Percentiles rank a stretch among this genome's conserved stretches.
Conservation (phyloP, 2,113 vertebrate species). For the Nestor notabilis region DNA sequence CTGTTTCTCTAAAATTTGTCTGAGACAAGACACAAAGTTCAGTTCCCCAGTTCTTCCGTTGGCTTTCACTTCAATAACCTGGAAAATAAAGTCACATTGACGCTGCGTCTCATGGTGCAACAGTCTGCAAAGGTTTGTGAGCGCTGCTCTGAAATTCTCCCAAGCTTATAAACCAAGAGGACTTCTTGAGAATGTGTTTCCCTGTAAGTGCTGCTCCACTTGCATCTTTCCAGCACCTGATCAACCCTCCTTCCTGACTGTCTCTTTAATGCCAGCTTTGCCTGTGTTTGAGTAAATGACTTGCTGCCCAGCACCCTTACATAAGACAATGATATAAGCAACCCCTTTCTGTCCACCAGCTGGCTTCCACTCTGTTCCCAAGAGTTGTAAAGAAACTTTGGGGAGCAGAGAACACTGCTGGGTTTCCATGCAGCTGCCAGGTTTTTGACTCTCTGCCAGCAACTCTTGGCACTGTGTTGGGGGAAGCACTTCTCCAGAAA, state of each 20-base stretch:
- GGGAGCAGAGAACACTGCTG: not conserved
- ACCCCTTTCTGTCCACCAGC: not conserved
- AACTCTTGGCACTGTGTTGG: not conserved
- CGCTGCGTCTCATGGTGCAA: not conserved
- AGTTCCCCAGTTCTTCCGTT: conserved; percentile 85
- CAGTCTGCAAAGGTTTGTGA: not conserved
- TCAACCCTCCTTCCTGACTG: not conserved
- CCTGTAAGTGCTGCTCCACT: not conserved
- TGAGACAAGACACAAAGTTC: conserved; percentile 91
- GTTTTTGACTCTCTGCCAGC: not conserved
- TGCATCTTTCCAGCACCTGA: not conserved
- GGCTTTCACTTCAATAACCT: conserved; percentile 92
- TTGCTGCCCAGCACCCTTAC: not conserved
- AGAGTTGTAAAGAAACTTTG: not conserved
- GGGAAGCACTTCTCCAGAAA: not conserved
- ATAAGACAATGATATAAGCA: not conserved
- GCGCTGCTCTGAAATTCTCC: not conserved
- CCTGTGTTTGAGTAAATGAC: not conserved
- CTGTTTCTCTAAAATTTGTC: conserved; percentile 82
- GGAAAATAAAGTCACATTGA: conserved; percentile 9
- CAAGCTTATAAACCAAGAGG: not conserved
- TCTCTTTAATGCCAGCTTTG: not conserved
- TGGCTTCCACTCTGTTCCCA: not conserved
- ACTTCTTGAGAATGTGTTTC: not conserved
- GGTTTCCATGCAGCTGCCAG: not conserved